Evolutionary conservation across 2,113 vertebrate genomes (phyloP).

Genomic region (Alethe castanea): DNA sequence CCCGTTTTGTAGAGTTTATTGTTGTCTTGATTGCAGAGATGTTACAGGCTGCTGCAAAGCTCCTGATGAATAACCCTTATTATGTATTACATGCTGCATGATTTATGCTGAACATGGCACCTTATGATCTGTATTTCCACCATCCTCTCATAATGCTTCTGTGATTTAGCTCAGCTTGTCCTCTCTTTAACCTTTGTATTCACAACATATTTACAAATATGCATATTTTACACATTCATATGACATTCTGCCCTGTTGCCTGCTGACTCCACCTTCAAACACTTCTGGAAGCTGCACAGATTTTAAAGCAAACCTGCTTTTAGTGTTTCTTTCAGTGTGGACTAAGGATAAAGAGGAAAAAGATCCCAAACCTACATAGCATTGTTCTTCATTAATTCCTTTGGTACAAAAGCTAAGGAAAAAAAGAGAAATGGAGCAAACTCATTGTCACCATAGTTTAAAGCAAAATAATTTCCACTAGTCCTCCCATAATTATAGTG

Average conservation of each 20-base stretch:
- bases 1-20: slow-evolving; percentile 34
- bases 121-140: slow-evolving; percentile 52
- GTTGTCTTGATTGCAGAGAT: slow-evolving; percentile 52
- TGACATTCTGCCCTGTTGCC: background rate
- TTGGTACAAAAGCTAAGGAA: background rate
- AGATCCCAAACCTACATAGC: background rate
- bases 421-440: background rate
- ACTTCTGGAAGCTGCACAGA: background rate
- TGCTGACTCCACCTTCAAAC: slow-evolving; percentile 4
- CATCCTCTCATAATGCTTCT: background rate
- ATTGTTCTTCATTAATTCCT: background rate
- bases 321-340: background rate
- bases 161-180: slow-evolving; percentile 35
- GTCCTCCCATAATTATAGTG: background rate
- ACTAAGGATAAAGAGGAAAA: background rate
- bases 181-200: slow-evolving; percentile 49
- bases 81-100: slow-evolving; percentile 28
- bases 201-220: slow-evolving; percentile 55
- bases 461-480: slow-evolving; percentile 16
- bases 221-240: slow-evolving; percentile 18
- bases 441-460: background rate
- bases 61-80: slow-evolving; percentile 4
- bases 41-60: slow-evolving; percentile 24
- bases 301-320: background rate
- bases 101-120: slow-evolving; percentile 58